phyloP scores from a whole-genome alignment of 2,888 invertebrate species.

The Chouioia cunea region DNA sequence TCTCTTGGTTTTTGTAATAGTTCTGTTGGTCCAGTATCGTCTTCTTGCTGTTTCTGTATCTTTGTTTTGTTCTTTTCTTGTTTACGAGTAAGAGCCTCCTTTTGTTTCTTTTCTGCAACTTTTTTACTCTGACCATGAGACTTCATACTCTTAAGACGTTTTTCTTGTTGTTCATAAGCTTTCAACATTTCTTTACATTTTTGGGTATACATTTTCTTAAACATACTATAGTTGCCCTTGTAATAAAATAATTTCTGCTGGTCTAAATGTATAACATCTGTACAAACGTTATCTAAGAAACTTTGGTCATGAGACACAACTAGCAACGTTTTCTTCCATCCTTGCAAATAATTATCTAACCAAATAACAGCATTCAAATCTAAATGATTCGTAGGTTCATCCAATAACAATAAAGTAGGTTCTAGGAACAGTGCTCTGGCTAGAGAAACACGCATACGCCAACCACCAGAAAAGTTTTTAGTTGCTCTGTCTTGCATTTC shows the following conservation, averaged over 20 bases:
- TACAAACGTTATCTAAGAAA: slow-evolving; percentile 99
- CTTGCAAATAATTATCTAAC: slow-evolving; percentile 98
- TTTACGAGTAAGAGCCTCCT: slow-evolving; percentile 90
- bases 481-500: slow-evolving; percentile 92
- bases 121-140: slow-evolving; percentile 96
- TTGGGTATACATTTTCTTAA: slow-evolving; percentile 98
- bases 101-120: slow-evolving; percentile 95
- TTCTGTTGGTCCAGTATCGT: slow-evolving; percentile 84
- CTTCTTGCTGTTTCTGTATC: slow-evolving; percentile 80
- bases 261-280: slow-evolving; percentile 98
- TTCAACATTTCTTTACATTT: slow-evolving; percentile 95
- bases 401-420: slow-evolving; percentile 95
- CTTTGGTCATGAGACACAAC: slow-evolving; percentile 99
- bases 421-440: slow-evolving; percentile 97
- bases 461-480: slow-evolving; percentile 93
- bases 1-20: slow-evolving; percentile 92
- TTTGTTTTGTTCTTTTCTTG: slow-evolving; percentile 92
- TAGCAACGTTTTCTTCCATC: slow-evolving; percentile 98
- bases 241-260: slow-evolving; percentile 95
- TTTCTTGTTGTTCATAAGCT: slow-evolving; percentile 98
- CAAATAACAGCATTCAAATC: slow-evolving; percentile 99
- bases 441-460: slow-evolving; percentile 99
- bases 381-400: slow-evolving; percentile 99
- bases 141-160: slow-evolving; percentile 93
- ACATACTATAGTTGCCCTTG: slow-evolving; percentile 97